Evolutionary conservation across 2,113 vertebrate genomes (phyloP).

Genomic region (Fregata magnificens): DNA sequence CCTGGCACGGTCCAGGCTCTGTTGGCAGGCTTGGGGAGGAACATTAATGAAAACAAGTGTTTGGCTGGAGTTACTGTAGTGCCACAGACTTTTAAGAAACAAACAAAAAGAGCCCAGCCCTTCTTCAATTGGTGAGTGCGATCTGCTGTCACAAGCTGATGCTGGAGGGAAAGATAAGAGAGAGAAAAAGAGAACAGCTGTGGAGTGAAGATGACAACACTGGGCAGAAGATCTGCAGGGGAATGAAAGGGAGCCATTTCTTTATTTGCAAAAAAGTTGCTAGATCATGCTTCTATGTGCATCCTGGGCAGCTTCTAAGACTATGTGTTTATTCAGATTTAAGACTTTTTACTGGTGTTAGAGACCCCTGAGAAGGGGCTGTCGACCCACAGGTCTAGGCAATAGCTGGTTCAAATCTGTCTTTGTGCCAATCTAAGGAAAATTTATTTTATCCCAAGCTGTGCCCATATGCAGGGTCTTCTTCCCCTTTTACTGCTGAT

Average conservation of each 20-base stretch:
- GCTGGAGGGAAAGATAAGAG: background rate
- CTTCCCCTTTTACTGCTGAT: background rate
- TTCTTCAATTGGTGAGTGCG: background rate
- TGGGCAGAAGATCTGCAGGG: background rate
- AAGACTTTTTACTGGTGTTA: background rate
- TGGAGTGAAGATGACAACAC: background rate
- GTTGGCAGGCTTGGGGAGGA: background rate
- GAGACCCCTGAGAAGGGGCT: background rate
- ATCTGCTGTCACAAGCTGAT: conserved; percentile 12
- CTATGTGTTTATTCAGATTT: background rate
- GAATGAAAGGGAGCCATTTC: background rate
- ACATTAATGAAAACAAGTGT: background rate
- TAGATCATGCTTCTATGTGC: background rate
- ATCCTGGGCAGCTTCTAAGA: background rate
- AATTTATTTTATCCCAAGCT: background rate
- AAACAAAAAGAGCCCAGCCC: background rate
- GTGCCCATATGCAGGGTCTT: background rate
- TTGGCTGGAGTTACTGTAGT: background rate
- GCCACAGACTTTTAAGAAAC: background rate
- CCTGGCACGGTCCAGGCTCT: background rate
- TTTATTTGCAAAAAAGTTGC: background rate
- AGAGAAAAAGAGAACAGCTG: background rate
- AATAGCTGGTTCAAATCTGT: background rate
- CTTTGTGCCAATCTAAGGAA: background rate
- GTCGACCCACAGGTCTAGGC: background rate